phyloP scores from a whole-genome alignment of 2,113 vertebrate species.

The Aegotheles bennettii region DNA sequence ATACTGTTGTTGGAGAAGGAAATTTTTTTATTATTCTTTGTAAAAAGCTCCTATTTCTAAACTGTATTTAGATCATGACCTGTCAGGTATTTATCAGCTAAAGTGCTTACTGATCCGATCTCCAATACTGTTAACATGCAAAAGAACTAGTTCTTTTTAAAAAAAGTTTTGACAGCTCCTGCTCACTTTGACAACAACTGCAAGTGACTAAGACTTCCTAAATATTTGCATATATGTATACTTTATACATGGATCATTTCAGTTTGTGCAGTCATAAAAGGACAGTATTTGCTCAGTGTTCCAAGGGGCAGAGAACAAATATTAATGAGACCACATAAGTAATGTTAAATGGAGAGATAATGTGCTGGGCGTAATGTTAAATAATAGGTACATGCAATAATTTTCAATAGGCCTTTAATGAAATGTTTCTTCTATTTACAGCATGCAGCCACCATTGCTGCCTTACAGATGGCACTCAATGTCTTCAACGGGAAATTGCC shows the following conservation, averaged over 20 bases:
- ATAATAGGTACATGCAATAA: background rate
- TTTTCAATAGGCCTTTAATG: background rate
- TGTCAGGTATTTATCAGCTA: background rate
- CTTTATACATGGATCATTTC: background rate
- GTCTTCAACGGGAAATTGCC: slow-evolving; percentile 74
- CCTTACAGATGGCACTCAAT: slow-evolving; percentile 79
- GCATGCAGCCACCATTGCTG: slow-evolving; percentile 76
- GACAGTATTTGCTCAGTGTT: background rate
- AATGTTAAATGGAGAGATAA: background rate
- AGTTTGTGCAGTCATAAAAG: background rate
- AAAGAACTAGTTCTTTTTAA: background rate
- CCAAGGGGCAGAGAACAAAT: background rate
- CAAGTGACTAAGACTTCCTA: background rate
- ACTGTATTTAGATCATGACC: background rate
- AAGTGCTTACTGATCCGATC: background rate
- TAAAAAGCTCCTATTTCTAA: background rate
- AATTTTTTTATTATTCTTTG: background rate
- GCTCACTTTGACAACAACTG: background rate
- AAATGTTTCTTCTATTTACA: background rate
- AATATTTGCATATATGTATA: background rate
- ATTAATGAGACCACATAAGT: background rate
- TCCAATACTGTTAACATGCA: background rate
- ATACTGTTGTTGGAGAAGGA: background rate
- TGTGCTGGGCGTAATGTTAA: background rate
- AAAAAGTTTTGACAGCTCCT: background rate